phyloP scores from a whole-genome alignment of 2,113 vertebrate genomes.

The Corythoichthys haematopterus region DNA sequence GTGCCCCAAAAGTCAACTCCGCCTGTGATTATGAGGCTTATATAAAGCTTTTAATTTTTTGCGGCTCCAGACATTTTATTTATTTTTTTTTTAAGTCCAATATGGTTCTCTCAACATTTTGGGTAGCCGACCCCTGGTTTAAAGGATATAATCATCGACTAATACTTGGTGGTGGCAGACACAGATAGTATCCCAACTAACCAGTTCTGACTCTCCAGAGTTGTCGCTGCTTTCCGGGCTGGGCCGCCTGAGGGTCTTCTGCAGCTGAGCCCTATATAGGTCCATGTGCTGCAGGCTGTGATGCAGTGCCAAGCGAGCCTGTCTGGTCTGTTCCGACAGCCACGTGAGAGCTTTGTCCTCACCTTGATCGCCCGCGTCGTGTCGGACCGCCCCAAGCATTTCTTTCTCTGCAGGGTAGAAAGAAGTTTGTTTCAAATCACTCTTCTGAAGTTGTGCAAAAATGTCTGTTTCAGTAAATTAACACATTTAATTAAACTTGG shows the following conservation, averaged over 20 bases:
- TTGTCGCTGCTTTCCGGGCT: slow-evolving; percentile 4
- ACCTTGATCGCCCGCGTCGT: slow-evolving; percentile 2
- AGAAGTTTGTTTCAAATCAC: neutral
- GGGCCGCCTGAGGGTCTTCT: slow-evolving; percentile 59
- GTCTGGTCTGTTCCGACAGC: slow-evolving; percentile 76
- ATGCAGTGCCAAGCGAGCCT: slow-evolving; percentile 71
- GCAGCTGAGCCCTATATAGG: slow-evolving; percentile 72
- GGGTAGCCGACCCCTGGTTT: too few species aligned
- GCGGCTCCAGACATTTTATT: too few species aligned
- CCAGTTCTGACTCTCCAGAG: slow-evolving; percentile 15
- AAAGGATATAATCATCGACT: too few species aligned
- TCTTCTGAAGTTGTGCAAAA: neutral
- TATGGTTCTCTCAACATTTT: too few species aligned
- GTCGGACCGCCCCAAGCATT: slow-evolving; percentile 15
- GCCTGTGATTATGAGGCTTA: too few species aligned
- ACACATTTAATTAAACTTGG: neutral
- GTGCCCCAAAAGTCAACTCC: too few species aligned
- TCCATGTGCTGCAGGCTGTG: slow-evolving; percentile 80
- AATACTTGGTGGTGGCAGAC: neutral
- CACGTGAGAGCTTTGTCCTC: slow-evolving; percentile 52
- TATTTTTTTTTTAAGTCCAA: too few species aligned
- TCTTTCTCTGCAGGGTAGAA: slow-evolving; percentile 31
- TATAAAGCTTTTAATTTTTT: too few species aligned
- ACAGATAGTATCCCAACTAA: slow-evolving; percentile 3
- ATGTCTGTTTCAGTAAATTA: neutral